A percentile compares a stretch with the other conserved stretches of the same genome.
phyloP scores from a whole-genome alignment of 37 sponge, comb jelly and placozoan genomes.

The Corticium candelabrum region DNA sequence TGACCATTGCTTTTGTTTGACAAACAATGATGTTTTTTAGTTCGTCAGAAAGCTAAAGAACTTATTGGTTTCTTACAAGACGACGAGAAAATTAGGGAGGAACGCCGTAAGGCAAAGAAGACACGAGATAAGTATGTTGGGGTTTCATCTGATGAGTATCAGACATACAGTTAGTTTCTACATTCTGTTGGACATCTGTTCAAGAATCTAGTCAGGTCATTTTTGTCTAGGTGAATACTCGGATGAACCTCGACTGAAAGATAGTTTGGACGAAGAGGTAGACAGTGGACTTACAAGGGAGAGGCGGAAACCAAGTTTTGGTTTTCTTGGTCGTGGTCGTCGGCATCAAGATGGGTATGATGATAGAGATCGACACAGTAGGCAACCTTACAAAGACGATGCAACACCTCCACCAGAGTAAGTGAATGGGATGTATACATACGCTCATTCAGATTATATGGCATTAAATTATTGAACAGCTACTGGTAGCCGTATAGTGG shows the following conservation, averaged over 20 bases:
- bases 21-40: conserved; percentile 24
- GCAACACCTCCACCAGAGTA: too few relatives aligned
- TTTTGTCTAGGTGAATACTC: background rate
- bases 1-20: background rate
- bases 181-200: too few relatives aligned
- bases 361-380: background rate
- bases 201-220: too few relatives aligned
- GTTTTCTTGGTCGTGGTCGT: background rate
- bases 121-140: conserved; percentile 94
- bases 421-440: background rate
- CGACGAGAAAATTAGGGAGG: conserved; percentile 74
- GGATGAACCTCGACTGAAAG: background rate
- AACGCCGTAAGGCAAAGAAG: conserved; percentile 79
- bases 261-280: background rate
- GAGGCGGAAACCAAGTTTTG: background rate
- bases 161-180: conserved; percentile 50
- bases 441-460: too few relatives aligned
- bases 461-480: too few relatives aligned
- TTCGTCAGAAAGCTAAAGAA: conserved; percentile 93
- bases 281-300: background rate
- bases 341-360: background rate
- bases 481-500: too few relatives aligned
- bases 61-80: conserved; percentile 77
- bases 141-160: conserved; percentile 61
- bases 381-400: background rate